phyloP scores from a whole-genome alignment of 2,888 invertebrate genomes.

The Orchesellides sinensis region DNA sequence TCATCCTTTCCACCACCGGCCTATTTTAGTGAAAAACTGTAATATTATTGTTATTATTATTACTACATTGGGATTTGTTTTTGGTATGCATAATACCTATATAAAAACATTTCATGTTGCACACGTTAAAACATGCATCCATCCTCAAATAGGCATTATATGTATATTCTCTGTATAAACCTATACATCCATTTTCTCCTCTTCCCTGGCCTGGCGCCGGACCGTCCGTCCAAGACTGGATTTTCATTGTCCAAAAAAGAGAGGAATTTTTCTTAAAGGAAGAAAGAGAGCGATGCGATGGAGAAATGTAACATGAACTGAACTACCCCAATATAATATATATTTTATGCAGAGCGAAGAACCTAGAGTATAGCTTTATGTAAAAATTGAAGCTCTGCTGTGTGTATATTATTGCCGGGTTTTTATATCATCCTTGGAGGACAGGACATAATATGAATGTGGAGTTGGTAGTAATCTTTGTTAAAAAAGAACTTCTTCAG shows the following conservation, averaged over 20 bases:
- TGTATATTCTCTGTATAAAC: neutral
- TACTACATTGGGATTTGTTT: neutral
- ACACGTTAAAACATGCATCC: neutral
- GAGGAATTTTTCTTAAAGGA: constrained; percentile 45
- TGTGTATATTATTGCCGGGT: too few relatives aligned
- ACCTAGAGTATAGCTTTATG: neutral
- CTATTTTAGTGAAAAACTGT: neutral
- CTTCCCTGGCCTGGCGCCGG: constrained; percentile 45
- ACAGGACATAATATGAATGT: constrained; percentile 1
- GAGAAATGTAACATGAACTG: too few relatives aligned
- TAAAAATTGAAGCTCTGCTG: too few relatives aligned
- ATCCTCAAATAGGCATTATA: neutral
- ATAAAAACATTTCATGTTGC: neutral
- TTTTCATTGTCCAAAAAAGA: constrained; percentile 56
- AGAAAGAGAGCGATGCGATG: neutral
- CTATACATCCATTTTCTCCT: constrained; percentile 12
- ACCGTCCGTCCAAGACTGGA: constrained; percentile 57
- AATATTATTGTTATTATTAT: constrained; percentile 18
- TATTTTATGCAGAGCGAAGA: constrained; percentile 51
- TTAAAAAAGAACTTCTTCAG: constrained; percentile 20
- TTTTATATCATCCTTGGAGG: constrained; percentile 1
- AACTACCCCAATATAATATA: constrained; percentile 48
- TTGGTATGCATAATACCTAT: constrained; percentile 42
- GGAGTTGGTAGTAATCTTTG: neutral
- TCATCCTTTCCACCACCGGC: neutral